Evolutionary conservation across 1,140 invertebrate genomes (phyloP).

Genomic region (Hyles vespertilio): DNA sequence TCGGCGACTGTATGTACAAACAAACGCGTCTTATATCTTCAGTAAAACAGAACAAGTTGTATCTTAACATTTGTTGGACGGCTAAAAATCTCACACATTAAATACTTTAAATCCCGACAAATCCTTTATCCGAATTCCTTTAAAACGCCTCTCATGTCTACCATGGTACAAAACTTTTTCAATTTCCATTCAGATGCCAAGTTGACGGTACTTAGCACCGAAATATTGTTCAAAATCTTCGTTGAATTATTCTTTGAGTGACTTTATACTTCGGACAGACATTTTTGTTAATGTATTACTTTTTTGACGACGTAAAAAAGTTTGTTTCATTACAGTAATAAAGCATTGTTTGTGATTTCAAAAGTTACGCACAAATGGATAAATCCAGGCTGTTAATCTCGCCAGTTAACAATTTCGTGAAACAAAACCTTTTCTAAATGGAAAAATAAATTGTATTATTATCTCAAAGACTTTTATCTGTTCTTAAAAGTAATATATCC

Average conservation of each 20-base stretch:
- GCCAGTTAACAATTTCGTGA: not conserved
- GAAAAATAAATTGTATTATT: no score
- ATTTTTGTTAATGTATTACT: no score
- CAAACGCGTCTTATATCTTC: no score
- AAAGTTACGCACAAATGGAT: not conserved
- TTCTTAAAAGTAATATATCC: not conserved
- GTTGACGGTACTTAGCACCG: constrained; percentile 46
- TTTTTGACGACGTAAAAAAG: not conserved
- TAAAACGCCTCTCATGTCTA: constrained; percentile 49
- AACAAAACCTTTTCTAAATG: no score
- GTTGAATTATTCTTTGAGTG: constrained; percentile 8
- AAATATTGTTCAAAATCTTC: constrained; percentile 34
- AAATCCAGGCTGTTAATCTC: not conserved
- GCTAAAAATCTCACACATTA: not conserved
- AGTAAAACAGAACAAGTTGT: no score
- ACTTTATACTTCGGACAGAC: constrained; percentile 4
- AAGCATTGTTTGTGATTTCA: not conserved
- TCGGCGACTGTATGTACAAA: no score
- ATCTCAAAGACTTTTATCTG: not conserved
- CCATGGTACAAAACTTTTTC: constrained; percentile 58
- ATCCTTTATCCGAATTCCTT: constrained; percentile 28
- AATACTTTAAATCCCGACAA: not conserved
- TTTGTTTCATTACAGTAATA: constrained; percentile 1
- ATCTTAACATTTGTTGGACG: not conserved
- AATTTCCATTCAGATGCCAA: constrained; percentile 59